Evolutionary conservation across 53 echinoderm and acorn worm genomes (phyloP).

Genomic region (Actinopyga echinites): DNA sequence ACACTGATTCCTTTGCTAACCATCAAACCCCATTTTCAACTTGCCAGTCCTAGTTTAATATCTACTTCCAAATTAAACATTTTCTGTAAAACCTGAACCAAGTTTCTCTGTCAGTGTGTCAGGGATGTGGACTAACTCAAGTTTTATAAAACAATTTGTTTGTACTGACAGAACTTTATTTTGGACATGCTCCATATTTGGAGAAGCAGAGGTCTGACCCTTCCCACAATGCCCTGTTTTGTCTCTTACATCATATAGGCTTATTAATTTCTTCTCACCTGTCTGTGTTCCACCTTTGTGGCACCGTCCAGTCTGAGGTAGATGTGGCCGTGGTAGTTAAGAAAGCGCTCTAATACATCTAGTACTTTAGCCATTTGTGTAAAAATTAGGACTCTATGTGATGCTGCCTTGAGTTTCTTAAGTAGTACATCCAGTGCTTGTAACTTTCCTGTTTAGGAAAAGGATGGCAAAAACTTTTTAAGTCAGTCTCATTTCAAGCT

Average conservation of each 20-base stretch:
- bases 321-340: constrained; percentile 96
- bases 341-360: constrained; percentile 95
- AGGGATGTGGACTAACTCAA: too few relatives aligned
- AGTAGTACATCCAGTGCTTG: constrained; percentile 83
- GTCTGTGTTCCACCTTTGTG: constrained; percentile 95
- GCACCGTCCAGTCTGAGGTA: constrained; percentile 97
- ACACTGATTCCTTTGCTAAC: too few relatives aligned
- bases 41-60: too few relatives aligned
- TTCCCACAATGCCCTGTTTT: too few relatives aligned
- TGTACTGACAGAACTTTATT: too few relatives aligned
- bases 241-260: background rate
- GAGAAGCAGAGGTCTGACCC: background rate
- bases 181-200: background rate
- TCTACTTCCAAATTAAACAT: too few relatives aligned
- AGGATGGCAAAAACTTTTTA: too few relatives aligned
- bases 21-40: too few relatives aligned
- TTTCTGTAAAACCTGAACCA: too few relatives aligned
- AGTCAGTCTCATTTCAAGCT: too few relatives aligned
- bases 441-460: constrained; percentile 69
- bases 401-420: constrained; percentile 69
- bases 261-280: constrained; percentile 58
- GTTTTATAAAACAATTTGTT: too few relatives aligned
- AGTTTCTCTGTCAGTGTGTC: too few relatives aligned
- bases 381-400: constrained; percentile 87
- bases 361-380: constrained; percentile 99